Base-by-base conservation (phyloP, 2,113 vertebrate genomes). In the Numenius arquata region DNA sequence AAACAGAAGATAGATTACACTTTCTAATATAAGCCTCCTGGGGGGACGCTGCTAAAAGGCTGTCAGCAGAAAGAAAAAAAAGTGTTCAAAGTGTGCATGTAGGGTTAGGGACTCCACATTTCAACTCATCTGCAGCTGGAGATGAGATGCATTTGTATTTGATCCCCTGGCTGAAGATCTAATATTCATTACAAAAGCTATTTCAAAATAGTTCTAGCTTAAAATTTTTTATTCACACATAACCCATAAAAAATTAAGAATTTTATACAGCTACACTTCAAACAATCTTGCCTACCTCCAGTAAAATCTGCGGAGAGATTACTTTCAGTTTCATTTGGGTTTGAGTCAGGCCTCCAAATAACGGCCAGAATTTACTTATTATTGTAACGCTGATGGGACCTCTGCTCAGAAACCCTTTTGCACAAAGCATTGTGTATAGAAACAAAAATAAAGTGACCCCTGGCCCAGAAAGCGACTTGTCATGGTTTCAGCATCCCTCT, bases 11-110 rank as follows among this genome's bases (percentile, higher is more conserved):
- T 52, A 87, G 87, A 94, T 95, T 94, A 89, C 38, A 43, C 76
- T 85, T 92, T 43, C 80, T 96, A 95, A 93, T 87, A 63, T 74
- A 96, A 96, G 52, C 38, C 86, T 95, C 95, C 95, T 95, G 68
- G 86, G 93, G 89, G 94, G 86, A 90, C 89, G 76, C 84, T 81
- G 80, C 96, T 97, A 95, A 96, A 96, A 96, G 91, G 89, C 94
- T 96, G 96, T 95, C 96, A 96, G 88, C 90, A 96, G 59, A 90
- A 90, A 77, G 47, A 27, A 92, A 67, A 86, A 93, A 88, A 89
- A 84, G 48, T 65, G 92, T 85, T 94, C 92, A 12, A 80, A 89
- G 73, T 63, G 68, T 81, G 59, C 75, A 10, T 3, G 14, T 87
- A 95, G 88, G 92, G 95, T 90, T 88, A 95, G 89, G 80, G 73